Conservation (phyloP, 2,888 invertebrate genomes). For the Litoditis marina region DNA sequence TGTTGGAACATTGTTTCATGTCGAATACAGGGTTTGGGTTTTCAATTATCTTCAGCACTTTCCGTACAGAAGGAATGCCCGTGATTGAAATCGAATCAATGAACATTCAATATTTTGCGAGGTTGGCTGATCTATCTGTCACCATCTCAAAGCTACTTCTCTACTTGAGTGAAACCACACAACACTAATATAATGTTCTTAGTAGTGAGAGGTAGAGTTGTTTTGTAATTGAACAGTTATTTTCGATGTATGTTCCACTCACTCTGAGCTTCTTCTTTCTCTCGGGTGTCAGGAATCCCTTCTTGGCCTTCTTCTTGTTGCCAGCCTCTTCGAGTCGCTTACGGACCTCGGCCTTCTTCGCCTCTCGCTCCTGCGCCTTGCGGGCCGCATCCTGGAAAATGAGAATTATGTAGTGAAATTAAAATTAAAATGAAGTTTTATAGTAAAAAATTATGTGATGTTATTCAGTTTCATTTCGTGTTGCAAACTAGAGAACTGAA, state of each 20-base stretch:
- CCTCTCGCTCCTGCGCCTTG: constrained; percentile 93
- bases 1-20: constrained; percentile 5
- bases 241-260: constrained; percentile 65
- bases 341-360: constrained; percentile 95
- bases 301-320: constrained; percentile 97
- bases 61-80: too few relatives aligned
- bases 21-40: too few relatives aligned
- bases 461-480: not conserved
- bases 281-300: constrained; percentile 98
- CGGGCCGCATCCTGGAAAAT: constrained; percentile 64
- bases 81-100: too few relatives aligned
- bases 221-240: not conserved
- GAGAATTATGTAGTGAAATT: not conserved
- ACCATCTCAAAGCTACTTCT: too few relatives aligned
- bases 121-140: too few relatives aligned
- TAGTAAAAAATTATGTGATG: too few relatives aligned
- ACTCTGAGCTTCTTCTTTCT: constrained; percentile 99
- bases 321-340: constrained; percentile 97
- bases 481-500: not conserved
- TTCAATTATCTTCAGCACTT: too few relatives aligned
- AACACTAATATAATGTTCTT: too few relatives aligned
- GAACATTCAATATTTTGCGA: too few relatives aligned
- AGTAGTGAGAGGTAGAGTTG: too few relatives aligned
- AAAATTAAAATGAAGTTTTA: too few relatives aligned
- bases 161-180: too few relatives aligned